Evolutionary conservation across 2,113 vertebrate species (phyloP).

Genomic region (Vimba vimba): DNA sequence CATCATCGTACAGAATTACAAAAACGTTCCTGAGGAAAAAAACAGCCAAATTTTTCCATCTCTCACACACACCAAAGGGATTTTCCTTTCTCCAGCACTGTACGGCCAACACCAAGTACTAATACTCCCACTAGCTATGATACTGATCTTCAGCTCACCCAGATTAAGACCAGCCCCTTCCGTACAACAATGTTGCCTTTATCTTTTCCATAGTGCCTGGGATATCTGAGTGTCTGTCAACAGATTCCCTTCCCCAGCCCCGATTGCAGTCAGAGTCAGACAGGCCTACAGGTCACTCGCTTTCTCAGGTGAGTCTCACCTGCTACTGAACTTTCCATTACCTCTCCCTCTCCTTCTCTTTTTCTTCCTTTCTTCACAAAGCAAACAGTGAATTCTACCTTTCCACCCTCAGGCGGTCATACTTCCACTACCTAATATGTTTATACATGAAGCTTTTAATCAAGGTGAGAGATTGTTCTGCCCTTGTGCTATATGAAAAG

Average conservation of each 20-base stretch:
- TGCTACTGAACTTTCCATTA: constrained; percentile 76
- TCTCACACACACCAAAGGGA: constrained; percentile 22
- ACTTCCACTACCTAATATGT: constrained; percentile 72
- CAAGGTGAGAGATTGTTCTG: constrained; percentile 60
- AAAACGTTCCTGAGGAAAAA: constrained; percentile 3
- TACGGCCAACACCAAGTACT: constrained; percentile 44
- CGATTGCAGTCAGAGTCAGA: constrained; percentile 66
- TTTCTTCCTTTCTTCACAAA: constrained; percentile 66
- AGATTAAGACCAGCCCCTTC: constrained; percentile 57
- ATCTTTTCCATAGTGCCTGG: constrained; percentile 60
- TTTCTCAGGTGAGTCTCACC: constrained; percentile 71
- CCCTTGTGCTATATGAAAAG: constrained; percentile 19
- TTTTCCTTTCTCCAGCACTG: constrained; percentile 35
- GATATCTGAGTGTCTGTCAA: constrained; percentile 67
- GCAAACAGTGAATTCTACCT: constrained; percentile 74
- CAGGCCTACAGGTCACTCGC: constrained; percentile 67
- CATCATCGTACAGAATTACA: neutral
- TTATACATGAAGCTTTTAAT: constrained; percentile 70
- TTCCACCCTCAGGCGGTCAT: constrained; percentile 65
- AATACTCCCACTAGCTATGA: constrained; percentile 49
- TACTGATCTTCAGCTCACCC: constrained; percentile 53
- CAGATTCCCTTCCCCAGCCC: constrained; percentile 38
- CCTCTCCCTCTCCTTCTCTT: constrained; percentile 62
- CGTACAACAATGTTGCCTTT: constrained; percentile 72
- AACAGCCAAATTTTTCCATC: neutral